Evolutionary conservation across 2,888 invertebrate species (phyloP).

Genomic region (Chesias legatella): DNA sequence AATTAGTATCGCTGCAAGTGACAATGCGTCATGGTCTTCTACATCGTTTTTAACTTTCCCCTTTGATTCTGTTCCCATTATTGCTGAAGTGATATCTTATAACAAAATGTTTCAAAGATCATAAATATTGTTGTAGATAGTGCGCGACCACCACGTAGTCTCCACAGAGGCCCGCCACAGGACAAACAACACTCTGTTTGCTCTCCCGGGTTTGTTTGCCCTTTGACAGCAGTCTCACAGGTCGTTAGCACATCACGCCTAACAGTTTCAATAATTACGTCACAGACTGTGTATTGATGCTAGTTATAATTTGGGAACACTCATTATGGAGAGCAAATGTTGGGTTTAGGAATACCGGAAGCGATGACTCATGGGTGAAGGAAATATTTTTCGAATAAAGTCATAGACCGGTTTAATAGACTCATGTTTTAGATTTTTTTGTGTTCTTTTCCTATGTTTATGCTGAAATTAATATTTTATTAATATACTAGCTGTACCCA

Average conservation of each 20-base stretch:
- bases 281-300: slow-evolving; percentile 9
- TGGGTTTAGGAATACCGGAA: slow-evolving; percentile 18
- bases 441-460: too few relatives aligned
- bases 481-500: too few relatives aligned
- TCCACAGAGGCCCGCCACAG: slow-evolving; percentile 56
- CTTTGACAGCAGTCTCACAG: slow-evolving; percentile 79
- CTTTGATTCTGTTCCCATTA: too few relatives aligned
- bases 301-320: slow-evolving; percentile 9
- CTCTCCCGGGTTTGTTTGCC: slow-evolving; percentile 61
- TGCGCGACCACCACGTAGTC: slow-evolving; percentile 57
- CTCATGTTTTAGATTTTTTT: too few relatives aligned
- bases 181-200: slow-evolving; percentile 60
- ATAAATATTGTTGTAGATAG: slow-evolving; percentile 24
- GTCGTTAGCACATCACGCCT: slow-evolving; percentile 74
- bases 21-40: too few relatives aligned
- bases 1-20: too few relatives aligned
- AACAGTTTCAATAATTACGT: slow-evolving; percentile 34
- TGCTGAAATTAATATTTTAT: too few relatives aligned
- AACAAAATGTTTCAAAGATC: slow-evolving; percentile 19
- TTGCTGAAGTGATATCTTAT: background rate
- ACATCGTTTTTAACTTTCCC: too few relatives aligned
- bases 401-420: too few relatives aligned
- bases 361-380: slow-evolving; percentile 12
- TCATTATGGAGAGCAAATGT: slow-evolving; percentile 15
- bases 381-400: too few relatives aligned